Evolutionary conservation across 2,888 invertebrate species (phyloP).

Genomic region (Lysandra coridon): DNA sequence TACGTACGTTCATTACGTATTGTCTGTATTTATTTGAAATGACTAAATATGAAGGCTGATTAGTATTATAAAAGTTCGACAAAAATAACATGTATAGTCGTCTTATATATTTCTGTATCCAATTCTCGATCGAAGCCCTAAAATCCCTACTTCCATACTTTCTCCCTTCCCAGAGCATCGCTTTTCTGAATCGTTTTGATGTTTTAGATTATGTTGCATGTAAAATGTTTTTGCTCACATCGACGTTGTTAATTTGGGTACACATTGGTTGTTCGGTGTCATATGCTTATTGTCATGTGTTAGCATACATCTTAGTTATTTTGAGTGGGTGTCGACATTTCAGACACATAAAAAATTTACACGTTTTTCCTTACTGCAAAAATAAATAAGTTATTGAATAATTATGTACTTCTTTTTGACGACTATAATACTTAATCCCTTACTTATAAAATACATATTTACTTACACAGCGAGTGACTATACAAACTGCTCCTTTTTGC

Average conservation of each 20-base stretch:
- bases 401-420: no score
- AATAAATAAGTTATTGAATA: no score
- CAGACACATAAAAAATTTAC: no score
- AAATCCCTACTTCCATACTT: constrained; percentile 42
- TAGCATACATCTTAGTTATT: constrained; percentile 31
- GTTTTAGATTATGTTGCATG: constrained; percentile 71
- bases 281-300: constrained; percentile 44
- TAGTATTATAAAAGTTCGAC: not conserved
- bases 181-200: constrained; percentile 59
- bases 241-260: constrained; percentile 53
- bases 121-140: constrained; percentile 38
- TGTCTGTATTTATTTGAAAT: not conserved
- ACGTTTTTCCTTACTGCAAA: no score
- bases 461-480: no score
- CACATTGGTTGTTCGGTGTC: constrained; percentile 55
- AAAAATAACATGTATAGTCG: not conserved
- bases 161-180: constrained; percentile 64
- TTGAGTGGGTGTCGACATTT: not conserved
- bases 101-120: constrained; percentile 66
- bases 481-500: no score
- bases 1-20: not conserved
- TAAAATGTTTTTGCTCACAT: constrained; percentile 75
- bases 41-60: not conserved
- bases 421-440: no score
- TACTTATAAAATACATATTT: no score